Evolutionary conservation across 2,797 vertebrate genomes (phyloP), one percentile per base, ranked within the genome.

Genomic region (Ptychadena robeensis): DNA sequence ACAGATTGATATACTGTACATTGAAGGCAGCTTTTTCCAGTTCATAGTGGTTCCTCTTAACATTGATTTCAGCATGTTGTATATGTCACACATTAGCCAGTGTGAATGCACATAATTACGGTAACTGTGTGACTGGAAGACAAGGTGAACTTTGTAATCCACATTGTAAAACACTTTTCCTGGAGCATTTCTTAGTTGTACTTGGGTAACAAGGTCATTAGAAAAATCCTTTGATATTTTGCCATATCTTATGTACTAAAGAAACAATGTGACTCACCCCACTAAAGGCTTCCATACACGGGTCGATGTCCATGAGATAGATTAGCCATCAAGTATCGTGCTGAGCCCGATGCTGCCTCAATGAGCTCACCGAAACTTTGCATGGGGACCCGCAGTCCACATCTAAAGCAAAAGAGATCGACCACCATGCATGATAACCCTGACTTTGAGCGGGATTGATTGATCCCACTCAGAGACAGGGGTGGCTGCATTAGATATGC

Each of bases 21-120:
- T 53, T 22, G 5, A 22, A 53, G 44, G 15, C 44, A 53, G 44
- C 22, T 53, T 53, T 53, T 53, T 53, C 44, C 18, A 53, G 44
- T 53, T n/a, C 15, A 22, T 18, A 53, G 44, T n/a, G 22, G 44
- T 53, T 53, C 44, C 18, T 53, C 6, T 53, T 53, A 53, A 53
- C 44, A 53, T 22, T 76, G 7, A 76, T 64, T 53, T 22, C 34
- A 30, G 9, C 68, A 48, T 48, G 9, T 12, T 15, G 44, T 66
- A 81, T 67, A 22, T 66, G 79, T 71, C 37, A 73, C 61, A 73
- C 71, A 66, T 81, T 74, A 73, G 79, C 70, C 32, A 74, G 12
- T 9, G 30, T 44, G 12, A n/a, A 65, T 65, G 70, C 25, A 38
- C 31, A 40, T 14, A 57, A 11, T 73, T 25, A n/a, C n/a, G n/a